Conservation (phyloP, 2,888 invertebrate genomes). For the Synergus itoensis region DNA sequence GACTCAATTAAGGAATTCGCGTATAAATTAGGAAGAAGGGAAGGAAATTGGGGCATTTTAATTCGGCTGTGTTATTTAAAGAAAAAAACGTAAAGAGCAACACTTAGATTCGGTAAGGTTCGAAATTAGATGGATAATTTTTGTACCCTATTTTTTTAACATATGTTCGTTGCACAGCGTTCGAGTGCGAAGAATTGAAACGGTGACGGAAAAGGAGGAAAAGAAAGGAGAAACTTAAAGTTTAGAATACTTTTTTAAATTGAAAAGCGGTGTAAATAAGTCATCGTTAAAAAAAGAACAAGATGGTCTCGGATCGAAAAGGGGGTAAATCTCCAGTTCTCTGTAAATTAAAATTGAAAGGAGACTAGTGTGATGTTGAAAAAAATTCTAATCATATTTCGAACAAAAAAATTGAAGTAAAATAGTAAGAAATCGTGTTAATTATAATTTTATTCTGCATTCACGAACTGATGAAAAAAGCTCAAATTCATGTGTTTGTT, state of each 20-base stretch:
- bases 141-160: constrained; percentile 78
- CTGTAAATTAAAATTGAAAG: constrained; percentile 20
- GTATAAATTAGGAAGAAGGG: constrained; percentile 32
- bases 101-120: constrained; percentile 70
- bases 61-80: constrained; percentile 76
- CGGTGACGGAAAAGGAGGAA: constrained; percentile 42
- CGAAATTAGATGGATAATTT: constrained; percentile 75
- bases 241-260: constrained; percentile 17
- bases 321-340: constrained; percentile 53
- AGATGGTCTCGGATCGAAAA: constrained; percentile 62
- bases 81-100: constrained; percentile 51
- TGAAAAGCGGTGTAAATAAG: constrained; percentile 43
- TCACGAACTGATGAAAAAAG: constrained; percentile 11
- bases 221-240: constrained; percentile 41
- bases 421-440: not conserved
- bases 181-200: constrained; percentile 57
- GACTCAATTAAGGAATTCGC: constrained; percentile 33
- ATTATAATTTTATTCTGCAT: constrained; percentile 11
- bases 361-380: constrained; percentile 6
- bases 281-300: constrained; percentile 49
- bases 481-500: constrained; percentile 42
- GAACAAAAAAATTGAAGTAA: constrained; percentile 22
- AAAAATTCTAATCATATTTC: not conserved
- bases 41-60: constrained; percentile 72
- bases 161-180: constrained; percentile 37